These are phyloP conservation scores for Aleiodes leptofemur DNA, from an alignment of 2,888 invertebrate species.

Conservation along the genomic window DNA sequence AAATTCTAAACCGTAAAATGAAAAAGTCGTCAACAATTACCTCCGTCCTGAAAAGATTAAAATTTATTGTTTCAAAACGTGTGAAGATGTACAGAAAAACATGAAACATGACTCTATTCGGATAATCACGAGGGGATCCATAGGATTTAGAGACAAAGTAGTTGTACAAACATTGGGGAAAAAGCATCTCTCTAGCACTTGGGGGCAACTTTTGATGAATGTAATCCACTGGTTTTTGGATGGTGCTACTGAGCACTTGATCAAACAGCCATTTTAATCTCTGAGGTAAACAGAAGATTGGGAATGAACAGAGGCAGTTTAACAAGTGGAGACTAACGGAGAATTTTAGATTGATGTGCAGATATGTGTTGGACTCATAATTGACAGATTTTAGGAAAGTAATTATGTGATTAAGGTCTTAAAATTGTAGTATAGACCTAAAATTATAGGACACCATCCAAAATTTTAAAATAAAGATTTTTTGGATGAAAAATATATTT, in stretches of 20 bases:
- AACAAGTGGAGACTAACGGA: background rate
- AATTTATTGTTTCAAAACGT: too few species aligned
- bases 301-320: slow-evolving; percentile 14
- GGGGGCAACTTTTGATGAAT: slow-evolving; percentile 38
- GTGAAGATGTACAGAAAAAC: slow-evolving; percentile 6
- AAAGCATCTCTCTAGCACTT: background rate
- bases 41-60: too few species aligned
- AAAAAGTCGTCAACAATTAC: too few species aligned
- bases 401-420: too few species aligned
- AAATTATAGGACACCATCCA: too few species aligned
- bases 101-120: slow-evolving; percentile 17
- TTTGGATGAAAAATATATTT: too few species aligned
- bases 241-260: slow-evolving; percentile 68
- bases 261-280: slow-evolving; percentile 70
- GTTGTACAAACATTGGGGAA: slow-evolving; percentile 24
- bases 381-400: too few species aligned
- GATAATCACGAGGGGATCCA: slow-evolving; percentile 15
- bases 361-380: background rate
- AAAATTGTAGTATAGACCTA: too few species aligned
- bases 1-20: too few species aligned
- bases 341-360: background rate
- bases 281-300: slow-evolving; percentile 58
- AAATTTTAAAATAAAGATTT: too few species aligned
- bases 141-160: slow-evolving; percentile 4
- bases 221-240: slow-evolving; percentile 42